A percentile compares a stretch with the other conserved stretches of the same genome.
Conservation (phyloP, 2,797 vertebrate species). For the Eupleurogrammus muticus region DNA sequence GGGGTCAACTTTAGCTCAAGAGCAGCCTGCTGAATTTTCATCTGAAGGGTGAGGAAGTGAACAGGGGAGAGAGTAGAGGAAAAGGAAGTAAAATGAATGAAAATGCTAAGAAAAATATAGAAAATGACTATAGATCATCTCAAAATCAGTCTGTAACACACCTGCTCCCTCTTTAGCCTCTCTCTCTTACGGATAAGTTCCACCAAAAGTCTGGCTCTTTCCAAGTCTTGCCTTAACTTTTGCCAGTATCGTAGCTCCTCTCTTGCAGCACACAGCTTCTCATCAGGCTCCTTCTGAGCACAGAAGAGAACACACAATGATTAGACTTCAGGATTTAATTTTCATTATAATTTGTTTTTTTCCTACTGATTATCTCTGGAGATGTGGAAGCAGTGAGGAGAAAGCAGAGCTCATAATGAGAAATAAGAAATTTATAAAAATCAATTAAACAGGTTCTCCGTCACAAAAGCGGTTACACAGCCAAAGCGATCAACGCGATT, state of each 20-base stretch:
- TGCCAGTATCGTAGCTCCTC: slow-evolving; percentile 98
- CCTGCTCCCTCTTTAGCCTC: slow-evolving; percentile 90
- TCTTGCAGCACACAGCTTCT: slow-evolving; percentile 92
- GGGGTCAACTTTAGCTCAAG: slow-evolving; percentile 95
- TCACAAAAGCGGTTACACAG: neutral
- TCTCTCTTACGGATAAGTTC: slow-evolving; percentile 91
- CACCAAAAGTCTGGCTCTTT: slow-evolving; percentile 93
- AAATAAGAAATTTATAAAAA: neutral
- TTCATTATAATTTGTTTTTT: neutral
- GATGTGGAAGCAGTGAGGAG: neutral
- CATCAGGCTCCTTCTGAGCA: slow-evolving; percentile 91
- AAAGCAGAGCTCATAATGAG: neutral
- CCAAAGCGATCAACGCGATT: neutral
- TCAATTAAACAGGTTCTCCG: neutral
- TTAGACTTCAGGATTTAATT: slow-evolving; percentile 12
- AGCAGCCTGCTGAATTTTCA: slow-evolving; percentile 94
- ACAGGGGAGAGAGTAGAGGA: slow-evolving; percentile 7
- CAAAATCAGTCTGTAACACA: slow-evolving; percentile 49
- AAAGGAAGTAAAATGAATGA: slow-evolving; percentile 27
- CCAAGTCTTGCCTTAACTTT: slow-evolving; percentile 95
- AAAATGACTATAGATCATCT: slow-evolving; percentile 3
- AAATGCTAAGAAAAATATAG: neutral
- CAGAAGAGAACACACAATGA: slow-evolving; percentile 14
- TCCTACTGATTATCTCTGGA: neutral
- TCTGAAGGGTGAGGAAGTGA: slow-evolving; percentile 72